Percentiles rank a stretch among this genome's conserved stretches.
phyloP scores from a whole-genome alignment of 2,797 vertebrate species.

The Megaceryle alcyon region DNA sequence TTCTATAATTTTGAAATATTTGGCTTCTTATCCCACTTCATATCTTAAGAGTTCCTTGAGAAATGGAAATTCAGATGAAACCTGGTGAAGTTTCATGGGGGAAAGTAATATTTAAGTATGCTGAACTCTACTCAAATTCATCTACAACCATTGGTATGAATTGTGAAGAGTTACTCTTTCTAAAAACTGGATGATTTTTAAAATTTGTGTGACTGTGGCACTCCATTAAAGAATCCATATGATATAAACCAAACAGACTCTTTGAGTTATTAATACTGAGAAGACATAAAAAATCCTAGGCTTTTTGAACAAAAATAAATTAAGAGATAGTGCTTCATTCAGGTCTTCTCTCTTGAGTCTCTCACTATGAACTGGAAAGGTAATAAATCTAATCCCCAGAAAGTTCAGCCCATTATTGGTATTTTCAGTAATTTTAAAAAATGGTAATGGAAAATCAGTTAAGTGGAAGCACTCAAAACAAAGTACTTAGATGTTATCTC shows the following conservation, averaged over 20 bases:
- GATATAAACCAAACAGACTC: background rate
- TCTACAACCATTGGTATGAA: background rate
- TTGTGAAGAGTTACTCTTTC: background rate
- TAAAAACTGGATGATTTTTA: background rate
- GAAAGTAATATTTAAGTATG: background rate
- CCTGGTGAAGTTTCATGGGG: background rate
- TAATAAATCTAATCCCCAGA: background rate
- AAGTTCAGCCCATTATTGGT: background rate
- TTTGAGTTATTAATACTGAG: background rate
- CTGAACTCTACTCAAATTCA: background rate
- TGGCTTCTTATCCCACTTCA: background rate
- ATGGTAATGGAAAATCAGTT: slow-evolving; percentile 3
- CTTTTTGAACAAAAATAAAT: background rate
- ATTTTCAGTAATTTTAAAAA: slow-evolving; percentile 34
- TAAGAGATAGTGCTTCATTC: background rate
- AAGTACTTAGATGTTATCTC: slow-evolving; percentile 11
- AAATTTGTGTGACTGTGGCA: background rate
- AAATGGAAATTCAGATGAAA: background rate
- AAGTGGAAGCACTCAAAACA: background rate
- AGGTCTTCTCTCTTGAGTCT: background rate
- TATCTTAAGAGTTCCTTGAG: background rate
- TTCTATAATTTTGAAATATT: background rate
- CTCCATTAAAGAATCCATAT: background rate
- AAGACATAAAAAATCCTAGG: background rate
- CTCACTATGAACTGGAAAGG: background rate